Conservation (phyloP, 2,797 vertebrate species). For the Anas bernieri region DNA sequence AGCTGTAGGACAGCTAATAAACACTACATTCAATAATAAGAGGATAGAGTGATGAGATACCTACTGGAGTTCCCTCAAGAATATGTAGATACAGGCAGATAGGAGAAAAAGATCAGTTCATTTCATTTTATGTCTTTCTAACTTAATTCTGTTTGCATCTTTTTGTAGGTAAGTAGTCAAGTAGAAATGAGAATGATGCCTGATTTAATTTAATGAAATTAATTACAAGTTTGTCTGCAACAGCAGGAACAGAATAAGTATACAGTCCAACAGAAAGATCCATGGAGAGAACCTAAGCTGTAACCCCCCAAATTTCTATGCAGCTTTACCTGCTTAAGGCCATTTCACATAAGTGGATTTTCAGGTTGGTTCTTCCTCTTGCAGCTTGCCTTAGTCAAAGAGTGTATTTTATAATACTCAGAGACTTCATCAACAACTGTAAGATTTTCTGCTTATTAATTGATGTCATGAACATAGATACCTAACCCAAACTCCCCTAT, state of each 20-base stretch:
- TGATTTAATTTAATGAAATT: neutral
- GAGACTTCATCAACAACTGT: neutral
- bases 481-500: neutral
- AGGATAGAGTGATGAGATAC: neutral
- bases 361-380: neutral
- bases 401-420: neutral
- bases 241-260: neutral
- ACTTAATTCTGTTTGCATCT: neutral
- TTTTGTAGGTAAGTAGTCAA: neutral
- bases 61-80: neutral
- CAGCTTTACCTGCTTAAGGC: neutral
- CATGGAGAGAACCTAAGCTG: neutral
- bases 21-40: neutral
- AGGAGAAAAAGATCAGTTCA: neutral
- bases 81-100: neutral
- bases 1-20: neutral
- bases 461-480: neutral
- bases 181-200: neutral
- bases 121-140: slow-evolving; percentile 5
- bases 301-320: neutral
- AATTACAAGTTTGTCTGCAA: neutral
- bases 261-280: neutral
- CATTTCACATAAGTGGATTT: neutral
- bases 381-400: neutral
- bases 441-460: neutral